Evolutionary conservation across 2,113 vertebrate genomes (phyloP), one percentile per base, ranked within the genome.

Genomic region (Apaloderma vittatum): DNA sequence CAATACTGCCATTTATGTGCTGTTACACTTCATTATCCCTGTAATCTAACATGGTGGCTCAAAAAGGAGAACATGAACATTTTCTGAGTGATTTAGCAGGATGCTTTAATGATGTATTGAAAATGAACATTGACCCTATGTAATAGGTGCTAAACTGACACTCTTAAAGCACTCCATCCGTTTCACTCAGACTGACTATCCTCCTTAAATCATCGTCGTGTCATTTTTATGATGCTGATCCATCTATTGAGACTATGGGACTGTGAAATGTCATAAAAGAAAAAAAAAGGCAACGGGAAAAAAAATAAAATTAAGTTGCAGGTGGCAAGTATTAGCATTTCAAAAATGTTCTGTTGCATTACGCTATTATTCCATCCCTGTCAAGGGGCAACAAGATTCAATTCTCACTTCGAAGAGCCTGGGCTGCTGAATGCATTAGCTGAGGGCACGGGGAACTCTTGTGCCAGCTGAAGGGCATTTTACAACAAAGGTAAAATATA

Each of bases 251-350:
- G 96, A 93, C 96, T 71, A 96, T 6, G 63, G 97, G 97, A 95
- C 97, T 98, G 96, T 98, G 98, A 98, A 98, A 97, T 98, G 97
- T 93, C 97, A 90, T 94, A 96, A 96, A 97, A 97, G 97, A 97
- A 97, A 88, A 93, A 97, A 97, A 97, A 49, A 97, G 89, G 95
- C 97, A 98, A 73, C 95, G 96, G 86, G 89, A 93, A 97, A 95
- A 98, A 97, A 98, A 98, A 97, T 94, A 98, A 97, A 98, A 98
- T 97, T 95, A 98, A 97, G 96, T 98, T 95, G 93, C 57, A 62
- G 93, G 93, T 95, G 94, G 79, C 82, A 40, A 95, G 91, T 93
- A 97, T 98, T 97, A 98, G 97, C 97, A 98, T 98, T 97, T 98
- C 94, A 93, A 94, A 97, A 97, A 65, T 51, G 89, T 95, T 96